These are phyloP conservation scores for Epinotia bilunana DNA, from an alignment of 2,888 invertebrate genomes.

Conservation along the genomic window DNA sequence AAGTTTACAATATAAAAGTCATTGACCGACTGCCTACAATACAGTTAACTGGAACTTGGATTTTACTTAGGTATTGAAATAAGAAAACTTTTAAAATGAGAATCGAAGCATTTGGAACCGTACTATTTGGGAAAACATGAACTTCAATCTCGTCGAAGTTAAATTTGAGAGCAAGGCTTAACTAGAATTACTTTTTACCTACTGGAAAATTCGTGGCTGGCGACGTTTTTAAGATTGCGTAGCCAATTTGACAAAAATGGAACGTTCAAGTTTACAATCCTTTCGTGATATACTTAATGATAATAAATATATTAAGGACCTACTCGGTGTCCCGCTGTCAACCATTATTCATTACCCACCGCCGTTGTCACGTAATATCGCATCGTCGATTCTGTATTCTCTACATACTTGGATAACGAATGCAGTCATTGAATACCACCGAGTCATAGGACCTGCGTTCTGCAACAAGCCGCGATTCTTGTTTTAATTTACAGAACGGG, in stretches of 20 bases:
- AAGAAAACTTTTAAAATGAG: neutral
- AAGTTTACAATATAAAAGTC: slow-evolving; percentile 29
- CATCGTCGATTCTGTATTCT: slow-evolving; percentile 4
- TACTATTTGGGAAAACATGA: neutral
- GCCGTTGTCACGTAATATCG: neutral
- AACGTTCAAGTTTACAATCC: too few species aligned
- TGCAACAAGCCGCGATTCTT: neutral
- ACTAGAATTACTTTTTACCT: neutral
- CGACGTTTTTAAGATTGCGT: neutral
- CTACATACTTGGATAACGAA: slow-evolving; percentile 17
- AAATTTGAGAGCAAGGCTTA: neutral
- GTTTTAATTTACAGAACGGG: neutral
- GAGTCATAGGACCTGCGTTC: neutral
- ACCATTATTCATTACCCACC: neutral
- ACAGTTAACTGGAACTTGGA: neutral
- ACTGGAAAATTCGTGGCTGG: neutral
- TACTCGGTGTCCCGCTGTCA: neutral
- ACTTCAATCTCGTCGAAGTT: neutral
- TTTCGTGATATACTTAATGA: too few species aligned
- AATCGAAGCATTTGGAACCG: neutral
- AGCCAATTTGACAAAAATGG: neutral
- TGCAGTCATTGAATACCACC: slow-evolving; percentile 6
- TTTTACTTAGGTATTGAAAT: neutral
- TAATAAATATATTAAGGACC: too few species aligned
- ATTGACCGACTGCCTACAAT: slow-evolving; percentile 21